Percentiles rank a stretch among this genome's conserved stretches.
Conservation (phyloP, 2,888 invertebrate genomes). For the Agrochola macilenta region DNA sequence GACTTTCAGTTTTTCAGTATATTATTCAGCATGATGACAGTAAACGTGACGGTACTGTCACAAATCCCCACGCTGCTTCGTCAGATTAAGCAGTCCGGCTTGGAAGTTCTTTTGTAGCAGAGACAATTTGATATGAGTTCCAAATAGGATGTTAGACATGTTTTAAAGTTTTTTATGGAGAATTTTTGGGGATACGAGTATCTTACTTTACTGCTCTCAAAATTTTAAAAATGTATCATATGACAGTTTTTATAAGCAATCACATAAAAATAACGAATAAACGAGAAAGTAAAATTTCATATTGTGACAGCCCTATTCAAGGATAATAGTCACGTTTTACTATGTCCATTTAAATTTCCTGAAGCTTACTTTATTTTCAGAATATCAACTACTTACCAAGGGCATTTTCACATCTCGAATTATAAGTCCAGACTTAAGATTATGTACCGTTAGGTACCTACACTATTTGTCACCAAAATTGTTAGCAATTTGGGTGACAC, state of each 20-base stretch:
- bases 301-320: slow-evolving; percentile 50
- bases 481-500: too few relatives aligned
- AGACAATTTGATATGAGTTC: background rate
- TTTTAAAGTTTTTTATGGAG: background rate
- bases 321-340: slow-evolving; percentile 39
- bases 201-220: too few relatives aligned
- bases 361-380: slow-evolving; percentile 36
- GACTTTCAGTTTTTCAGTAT: slow-evolving; percentile 5
- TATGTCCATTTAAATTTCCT: slow-evolving; percentile 40
- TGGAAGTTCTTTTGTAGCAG: background rate
- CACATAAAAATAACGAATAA: background rate
- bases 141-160: background rate
- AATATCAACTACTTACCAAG: slow-evolving; percentile 38
- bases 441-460: background rate
- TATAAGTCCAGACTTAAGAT: background rate
- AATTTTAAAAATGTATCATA: too few relatives aligned
- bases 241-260: background rate
- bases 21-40: background rate
- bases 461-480: background rate
- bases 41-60: background rate
- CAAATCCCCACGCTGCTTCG: background rate
- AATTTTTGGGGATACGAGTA: too few relatives aligned
- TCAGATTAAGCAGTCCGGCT: background rate
- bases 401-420: slow-evolving; percentile 20
- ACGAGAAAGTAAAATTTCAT: slow-evolving; percentile 8